These are phyloP conservation scores for Scaptomyza pallida DNA, from an alignment of 1,140 invertebrate genomes.

Conservation along the genomic window DNA sequence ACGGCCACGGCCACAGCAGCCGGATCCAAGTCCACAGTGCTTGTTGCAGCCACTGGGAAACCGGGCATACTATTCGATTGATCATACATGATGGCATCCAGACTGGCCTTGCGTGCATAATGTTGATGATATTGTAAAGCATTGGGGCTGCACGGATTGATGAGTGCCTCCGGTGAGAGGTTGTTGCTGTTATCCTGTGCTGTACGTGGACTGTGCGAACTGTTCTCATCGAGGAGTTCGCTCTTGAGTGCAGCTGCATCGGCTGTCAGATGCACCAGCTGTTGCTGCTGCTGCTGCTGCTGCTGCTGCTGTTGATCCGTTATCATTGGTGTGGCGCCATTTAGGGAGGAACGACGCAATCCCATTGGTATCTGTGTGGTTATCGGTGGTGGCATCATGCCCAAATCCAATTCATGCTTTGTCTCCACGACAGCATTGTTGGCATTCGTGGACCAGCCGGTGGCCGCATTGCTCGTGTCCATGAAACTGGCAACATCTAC, in stretches of 20 bases:
- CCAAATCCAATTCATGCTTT: slow-evolving; percentile 85
- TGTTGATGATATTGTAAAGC: slow-evolving; percentile 63
- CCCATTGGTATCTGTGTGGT: slow-evolving; percentile 85
- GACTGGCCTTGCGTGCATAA: slow-evolving; percentile 65
- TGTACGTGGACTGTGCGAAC: slow-evolving; percentile 86
- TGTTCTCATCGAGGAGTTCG: slow-evolving; percentile 89
- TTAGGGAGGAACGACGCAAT: slow-evolving; percentile 85
- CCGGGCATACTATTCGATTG: slow-evolving; percentile 76
- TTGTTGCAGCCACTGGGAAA: slow-evolving; percentile 58
- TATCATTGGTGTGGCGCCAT: slow-evolving; percentile 70
- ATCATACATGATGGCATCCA: slow-evolving; percentile 80
- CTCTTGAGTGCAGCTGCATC: slow-evolving; percentile 86
- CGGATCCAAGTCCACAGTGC: slow-evolving; percentile 58
- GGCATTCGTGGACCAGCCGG: slow-evolving; percentile 3
- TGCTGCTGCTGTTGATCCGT: slow-evolving; percentile 74
- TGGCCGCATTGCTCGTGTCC: slow-evolving; percentile 61
- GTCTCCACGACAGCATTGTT: slow-evolving; percentile 63
- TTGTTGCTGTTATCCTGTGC: slow-evolving; percentile 50
- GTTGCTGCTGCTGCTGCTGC: slow-evolving; percentile 61
- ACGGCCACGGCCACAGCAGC: slow-evolving; percentile 80
- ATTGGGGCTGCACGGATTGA: slow-evolving; percentile 68
- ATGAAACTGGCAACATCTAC: slow-evolving; percentile 73
- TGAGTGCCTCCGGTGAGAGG: slow-evolving; percentile 52
- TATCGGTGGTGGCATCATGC: slow-evolving; percentile 87
- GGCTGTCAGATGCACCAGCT: slow-evolving; percentile 79